These are phyloP conservation scores for Eupeodes luniger DNA, from an alignment of 2,888 invertebrate species.

Conservation along the genomic window DNA sequence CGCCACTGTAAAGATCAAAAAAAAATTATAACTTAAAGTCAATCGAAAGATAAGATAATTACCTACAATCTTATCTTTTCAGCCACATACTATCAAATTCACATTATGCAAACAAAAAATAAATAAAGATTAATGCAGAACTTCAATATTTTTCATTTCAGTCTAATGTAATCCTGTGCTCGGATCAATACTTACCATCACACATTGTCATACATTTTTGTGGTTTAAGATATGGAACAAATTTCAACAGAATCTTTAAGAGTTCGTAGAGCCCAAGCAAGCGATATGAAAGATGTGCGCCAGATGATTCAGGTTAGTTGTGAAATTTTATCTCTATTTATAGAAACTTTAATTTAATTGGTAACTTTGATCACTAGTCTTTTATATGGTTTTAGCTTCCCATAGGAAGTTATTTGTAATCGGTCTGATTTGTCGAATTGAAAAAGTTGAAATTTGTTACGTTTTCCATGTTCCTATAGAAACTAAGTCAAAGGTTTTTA, in stretches of 20 bases:
- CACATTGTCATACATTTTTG: neutral
- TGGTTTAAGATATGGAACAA: neutral
- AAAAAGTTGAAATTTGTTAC: no score
- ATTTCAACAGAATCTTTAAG: constrained; percentile 10
- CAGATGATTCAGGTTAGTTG: constrained; percentile 74
- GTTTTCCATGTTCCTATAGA: no score
- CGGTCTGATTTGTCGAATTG: no score
- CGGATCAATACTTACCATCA: neutral
- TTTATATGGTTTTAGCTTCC: no score
- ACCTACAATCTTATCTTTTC: constrained; percentile 1
- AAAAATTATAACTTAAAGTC: neutral
- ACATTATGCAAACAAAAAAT: neutral
- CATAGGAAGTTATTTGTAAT: no score
- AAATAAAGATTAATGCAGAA: neutral
- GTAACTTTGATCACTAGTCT: no score
- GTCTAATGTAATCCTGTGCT: constrained; percentile 37
- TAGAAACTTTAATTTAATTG: no score
- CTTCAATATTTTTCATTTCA: constrained; percentile 37
- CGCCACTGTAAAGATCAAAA: no score
- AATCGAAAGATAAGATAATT: neutral
- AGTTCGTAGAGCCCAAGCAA: constrained; percentile 67
- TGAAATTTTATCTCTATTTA: neutral
- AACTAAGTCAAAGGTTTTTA: no score
- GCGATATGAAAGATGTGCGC: constrained; percentile 69
- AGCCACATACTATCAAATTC: neutral